Base-by-base conservation (phyloP, 2,797 vertebrate genomes). In the Ptychobarbus kaznakovi region DNA sequence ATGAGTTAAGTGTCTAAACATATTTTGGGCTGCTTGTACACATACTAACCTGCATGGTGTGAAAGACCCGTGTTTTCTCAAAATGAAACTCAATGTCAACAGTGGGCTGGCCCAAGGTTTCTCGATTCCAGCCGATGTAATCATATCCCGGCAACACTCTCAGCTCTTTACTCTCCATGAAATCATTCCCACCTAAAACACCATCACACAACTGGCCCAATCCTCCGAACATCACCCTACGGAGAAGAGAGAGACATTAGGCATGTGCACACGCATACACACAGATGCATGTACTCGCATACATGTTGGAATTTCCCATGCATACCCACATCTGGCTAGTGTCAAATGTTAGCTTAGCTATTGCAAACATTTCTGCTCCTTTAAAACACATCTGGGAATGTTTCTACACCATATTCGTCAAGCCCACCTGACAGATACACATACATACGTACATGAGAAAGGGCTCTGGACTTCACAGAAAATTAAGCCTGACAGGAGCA, bases 71-170 rank as follows among this genome's bases (percentile, higher is more conserved):
- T 0, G 94, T 91, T 75, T 92, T 94, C 92, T 98, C 96, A 69
- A 99, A 99, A 87, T 97, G 94, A 80, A 98, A 99, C 90, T 98
- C 97, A 22, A 98, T 96, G 89, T 97, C 96, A 90, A 99, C 91
- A 0, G 95, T 96, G 87, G 95, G 93, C 0, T 90, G 90, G 58
- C 95, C 95, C 0, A 96, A 95, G 1, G 94, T 93, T 13, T 95
- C 95, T 0, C 95, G 95, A 80, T 90, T 96, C 97, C 97, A 99
- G 35, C 97, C 97, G 79, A 99, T 94, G 7, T 98, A 99, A 92
- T 99, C 97, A 0, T 98, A 99, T 12, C 97, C 97, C 0, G 97
- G 96, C 97, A 96, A 97, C n/a, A 98, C 97, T 20, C 95, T 94
- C n/a, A 97, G 94, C 93, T 98, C 97, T 56, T 96, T 97, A 22